A percentile compares a stretch with the other conserved stretches of the same genome.
Conservation (phyloP, 2,797 vertebrate species). For the Limosa lapponica region DNA sequence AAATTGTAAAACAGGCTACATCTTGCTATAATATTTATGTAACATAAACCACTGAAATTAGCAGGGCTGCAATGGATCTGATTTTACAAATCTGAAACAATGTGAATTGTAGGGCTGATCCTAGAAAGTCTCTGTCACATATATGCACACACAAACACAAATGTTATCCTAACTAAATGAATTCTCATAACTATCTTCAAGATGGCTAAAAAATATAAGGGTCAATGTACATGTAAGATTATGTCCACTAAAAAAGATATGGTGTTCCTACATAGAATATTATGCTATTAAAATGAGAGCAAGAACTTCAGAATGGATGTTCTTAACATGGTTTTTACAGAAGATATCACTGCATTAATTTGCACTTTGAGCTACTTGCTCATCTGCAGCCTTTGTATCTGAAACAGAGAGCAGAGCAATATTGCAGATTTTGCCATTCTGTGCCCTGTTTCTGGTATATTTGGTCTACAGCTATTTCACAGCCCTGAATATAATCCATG, state of each 20-base stretch:
- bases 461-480: not conserved
- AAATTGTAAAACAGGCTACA: not conserved
- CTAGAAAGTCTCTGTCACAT: not conserved
- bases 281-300: not conserved
- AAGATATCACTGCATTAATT: slow-evolving; percentile 17
- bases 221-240: not conserved
- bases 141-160: not conserved
- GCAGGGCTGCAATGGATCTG: not conserved
- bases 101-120: not conserved
- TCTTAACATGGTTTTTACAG: not conserved
- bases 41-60: not conserved
- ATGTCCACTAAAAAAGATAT: not conserved
- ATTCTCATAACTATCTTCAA: not conserved
- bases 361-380: not conserved
- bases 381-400: not conserved
- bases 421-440: not conserved
- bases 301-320: not conserved
- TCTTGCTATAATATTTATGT: not conserved
- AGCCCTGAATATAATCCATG: not conserved
- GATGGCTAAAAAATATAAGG: not conserved
- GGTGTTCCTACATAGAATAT: not conserved
- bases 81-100: not conserved
- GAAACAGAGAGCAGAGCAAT: not conserved
- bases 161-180: not conserved
- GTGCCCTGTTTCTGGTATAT: not conserved